phyloP scores from a whole-genome alignment of 2,113 vertebrate genomes.

The Oreochromis niloticus region DNA sequence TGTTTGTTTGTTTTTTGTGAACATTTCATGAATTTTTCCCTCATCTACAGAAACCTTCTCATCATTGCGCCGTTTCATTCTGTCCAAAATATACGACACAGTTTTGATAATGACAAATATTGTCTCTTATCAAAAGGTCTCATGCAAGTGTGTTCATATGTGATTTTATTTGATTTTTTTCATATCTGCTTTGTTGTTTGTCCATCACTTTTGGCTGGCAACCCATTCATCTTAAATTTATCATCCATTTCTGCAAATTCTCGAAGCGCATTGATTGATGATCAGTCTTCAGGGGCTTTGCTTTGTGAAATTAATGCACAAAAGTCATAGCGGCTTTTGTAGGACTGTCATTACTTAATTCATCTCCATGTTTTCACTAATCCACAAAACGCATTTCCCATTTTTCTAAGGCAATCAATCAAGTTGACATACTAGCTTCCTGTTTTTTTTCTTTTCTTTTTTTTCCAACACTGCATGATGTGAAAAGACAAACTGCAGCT shows the following conservation, averaged over 20 bases:
- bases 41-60: background rate
- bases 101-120: conserved; percentile 23
- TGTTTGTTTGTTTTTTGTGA: conserved; percentile 4
- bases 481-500: conserved; percentile 47
- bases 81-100: background rate
- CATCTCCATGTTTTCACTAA: conserved; percentile 61
- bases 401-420: conserved; percentile 56
- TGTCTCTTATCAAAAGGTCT: conserved; percentile 24
- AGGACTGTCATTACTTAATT: conserved; percentile 55
- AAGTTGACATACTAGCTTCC: conserved; percentile 44
- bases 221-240: conserved; percentile 56
- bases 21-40: background rate
- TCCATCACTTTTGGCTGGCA: conserved; percentile 52
- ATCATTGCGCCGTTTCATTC: background rate
- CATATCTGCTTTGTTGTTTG: conserved; percentile 20
- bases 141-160: background rate
- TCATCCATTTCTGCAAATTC: conserved; percentile 57
- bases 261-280: conserved; percentile 61
- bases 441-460: background rate
- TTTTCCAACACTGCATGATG: conserved; percentile 34
- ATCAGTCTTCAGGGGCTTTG: conserved; percentile 45
- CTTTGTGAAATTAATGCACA: conserved; percentile 45
- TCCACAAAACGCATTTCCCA: conserved; percentile 49
- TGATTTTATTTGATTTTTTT: background rate
- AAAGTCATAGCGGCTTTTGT: conserved; percentile 49